Conservation (phyloP, 2,888 invertebrate species). For the Enchytraeus crypticus region DNA sequence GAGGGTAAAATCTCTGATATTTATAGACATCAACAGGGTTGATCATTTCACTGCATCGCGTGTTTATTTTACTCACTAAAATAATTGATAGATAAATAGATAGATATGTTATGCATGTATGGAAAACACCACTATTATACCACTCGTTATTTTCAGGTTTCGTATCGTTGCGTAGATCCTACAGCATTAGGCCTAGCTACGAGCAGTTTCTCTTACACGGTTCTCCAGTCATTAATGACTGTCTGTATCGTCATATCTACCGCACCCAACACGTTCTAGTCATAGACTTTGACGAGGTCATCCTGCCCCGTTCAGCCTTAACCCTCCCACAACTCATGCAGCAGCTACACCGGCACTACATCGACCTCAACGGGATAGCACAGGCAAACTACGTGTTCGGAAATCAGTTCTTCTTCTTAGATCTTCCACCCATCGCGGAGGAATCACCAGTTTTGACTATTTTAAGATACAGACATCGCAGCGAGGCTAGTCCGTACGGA, state of each 20-base stretch:
- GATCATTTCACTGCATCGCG: too few species aligned
- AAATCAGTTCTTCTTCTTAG: conserved; percentile 19
- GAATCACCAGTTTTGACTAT: conserved; percentile 7
- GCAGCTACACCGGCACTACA: conserved; percentile 13
- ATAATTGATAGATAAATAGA: too few species aligned
- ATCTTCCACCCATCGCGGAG: background rate
- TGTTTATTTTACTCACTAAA: too few species aligned
- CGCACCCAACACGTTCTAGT: conserved; percentile 14
- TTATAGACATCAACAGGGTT: too few species aligned
- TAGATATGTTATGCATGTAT: too few species aligned
- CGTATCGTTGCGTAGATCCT: conserved; percentile 5
- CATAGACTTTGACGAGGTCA: conserved; percentile 21
- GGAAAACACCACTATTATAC: too few species aligned
- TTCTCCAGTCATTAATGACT: conserved; percentile 25
- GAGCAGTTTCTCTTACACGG: conserved; percentile 16
- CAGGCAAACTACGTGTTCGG: conserved; percentile 11
- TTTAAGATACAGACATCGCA: conserved; percentile 6
- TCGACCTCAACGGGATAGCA: too few species aligned
- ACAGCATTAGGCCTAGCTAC: conserved; percentile 7
- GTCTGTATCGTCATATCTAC: conserved; percentile 21
- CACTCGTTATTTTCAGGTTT: too few species aligned
- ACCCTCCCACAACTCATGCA: conserved; percentile 13
- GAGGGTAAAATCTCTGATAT: too few species aligned
- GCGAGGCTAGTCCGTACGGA: conserved; percentile 9
- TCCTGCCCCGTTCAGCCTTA: conserved; percentile 8